Conservation (phyloP, 92 coral and sea anemone genomes). For the Paramuricea clavata region DNA sequence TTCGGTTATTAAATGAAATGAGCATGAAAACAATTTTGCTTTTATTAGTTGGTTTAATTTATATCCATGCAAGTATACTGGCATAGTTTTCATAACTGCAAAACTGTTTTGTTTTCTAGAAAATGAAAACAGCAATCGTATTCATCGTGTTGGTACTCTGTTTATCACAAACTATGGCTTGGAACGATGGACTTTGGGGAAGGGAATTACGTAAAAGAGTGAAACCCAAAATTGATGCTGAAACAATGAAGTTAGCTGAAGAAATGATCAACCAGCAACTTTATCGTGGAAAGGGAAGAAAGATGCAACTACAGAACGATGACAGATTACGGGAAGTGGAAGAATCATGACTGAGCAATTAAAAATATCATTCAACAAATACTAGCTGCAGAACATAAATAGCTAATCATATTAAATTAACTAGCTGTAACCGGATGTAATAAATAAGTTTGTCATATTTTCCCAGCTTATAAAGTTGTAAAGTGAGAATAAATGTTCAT, state of each 20-base stretch:
- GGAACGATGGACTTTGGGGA: conserved; percentile 46
- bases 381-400: not conserved
- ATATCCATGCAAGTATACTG: too few relatives aligned
- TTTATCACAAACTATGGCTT: conserved; percentile 1
- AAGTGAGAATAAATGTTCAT: not conserved
- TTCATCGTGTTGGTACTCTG: conserved; percentile 7
- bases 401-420: not conserved
- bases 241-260: conserved; percentile 32
- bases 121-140: conserved; percentile 12
- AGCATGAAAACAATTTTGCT: too few relatives aligned
- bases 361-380: not conserved
- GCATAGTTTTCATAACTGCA: not conserved
- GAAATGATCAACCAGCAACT: conserved; percentile 28
- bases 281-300: conserved; percentile 11
- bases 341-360: not conserved
- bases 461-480: not conserved
- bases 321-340: not conserved
- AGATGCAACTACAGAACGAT: not conserved
- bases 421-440: not conserved
- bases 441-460: not conserved
- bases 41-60: too few relatives aligned
- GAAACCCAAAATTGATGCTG: conserved; percentile 5
- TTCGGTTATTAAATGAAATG: too few relatives aligned
- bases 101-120: not conserved
- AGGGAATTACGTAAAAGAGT: conserved; percentile 31